Evolutionary conservation across 2,888 invertebrate species (phyloP), one percentile per base, ranked within the genome.

Genomic region (Timandra comae): DNA sequence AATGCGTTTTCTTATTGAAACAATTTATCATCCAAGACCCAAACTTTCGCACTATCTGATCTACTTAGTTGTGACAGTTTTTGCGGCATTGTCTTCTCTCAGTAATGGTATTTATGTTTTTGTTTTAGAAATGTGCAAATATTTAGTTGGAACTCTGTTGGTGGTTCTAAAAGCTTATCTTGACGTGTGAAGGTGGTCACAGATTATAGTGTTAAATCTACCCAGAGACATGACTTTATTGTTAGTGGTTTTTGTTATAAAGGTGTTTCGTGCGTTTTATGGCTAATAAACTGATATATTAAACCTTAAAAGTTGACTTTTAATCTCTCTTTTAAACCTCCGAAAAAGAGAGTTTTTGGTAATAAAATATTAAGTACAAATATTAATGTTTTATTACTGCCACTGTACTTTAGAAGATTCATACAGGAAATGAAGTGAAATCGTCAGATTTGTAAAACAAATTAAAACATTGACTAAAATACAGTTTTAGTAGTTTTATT

Each of bases 31-130:
- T 66, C 56, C 62, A 42, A 49, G 58, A 56, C 60, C 72, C 67
- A 72, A 74, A 72, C 71, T 68, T 75, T 74, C 66, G 63, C 68
- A 70, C 64, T 76, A 81, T 82, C 77, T 75, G 82, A 82, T 81
- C 72, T 77, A 76, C 68, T 77, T 78, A 71, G 59, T 64, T 63
- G 54, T 63, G 56, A 44, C 52, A 63, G 68, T 80, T 80, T 82
- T 81, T 81, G 63, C 52, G 42, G 52, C 60, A 75, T 79, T 81
- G 77, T 82, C 70, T 78, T 64, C 64, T 51, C 49, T 41, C 47
- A 62, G 58, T 63, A 65, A 64, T 70, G 68, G 70, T 54, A 55
- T 64, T 74, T 61, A 56, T 65, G 56, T 80, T 81, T 81, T 81
- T 81, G 74, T 76, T 78, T 77, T 67, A 71, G 61, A 74, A 52